Evolutionary conservation across 1,140 invertebrate species (phyloP), one percentile per base, ranked within the genome.

Genomic region (Eumaeus atala): DNA sequence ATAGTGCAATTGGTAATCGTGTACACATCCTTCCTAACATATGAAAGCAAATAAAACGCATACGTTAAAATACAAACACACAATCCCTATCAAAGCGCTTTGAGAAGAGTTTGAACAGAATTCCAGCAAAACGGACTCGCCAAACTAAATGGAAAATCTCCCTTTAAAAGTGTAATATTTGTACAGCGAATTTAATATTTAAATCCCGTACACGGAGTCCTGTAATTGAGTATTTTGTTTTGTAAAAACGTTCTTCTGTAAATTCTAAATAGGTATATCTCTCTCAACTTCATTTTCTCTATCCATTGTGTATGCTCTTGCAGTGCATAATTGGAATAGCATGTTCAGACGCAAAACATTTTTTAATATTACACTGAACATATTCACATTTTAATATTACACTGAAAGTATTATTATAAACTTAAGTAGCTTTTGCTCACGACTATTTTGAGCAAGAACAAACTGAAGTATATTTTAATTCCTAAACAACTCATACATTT

Each of bases 181-280:
- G 40, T 44, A 16, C 8, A 0, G n/a, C 9, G 16, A 17, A 44
- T 16, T 44, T 44, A 12, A 44, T 44, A 17, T 18, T 44, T 44
- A 44, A 17, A 44, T 44, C 16, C 40, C 38, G 38, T 40, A 12
- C 38, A 6, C 10, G 40, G 40, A 16, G 16, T 44, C 14, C 11
- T 16, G 14, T 44, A 44, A 44, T 44, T 44, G 40, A 44, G 17
- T 44, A 44, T 44, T 44, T 44, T 17, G 16, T 44, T 44, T 44
- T 44, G 40, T 44, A 44, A 44, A 44, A 44, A 44, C 40, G 14
- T 9, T 42, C 16, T 42, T 9, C 40, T 17, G 14, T 5, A 42
- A 14, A 16, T 28, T 16, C 14, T 14, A 42, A 42, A 42, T 42
- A 28, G 21, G 21, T 28, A 28, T 28, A 28, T 28, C 2, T 28